Evolutionary conservation across 2,113 vertebrate species (phyloP), one percentile per base, ranked within the genome.

Genomic region (Amazona vittata): DNA sequence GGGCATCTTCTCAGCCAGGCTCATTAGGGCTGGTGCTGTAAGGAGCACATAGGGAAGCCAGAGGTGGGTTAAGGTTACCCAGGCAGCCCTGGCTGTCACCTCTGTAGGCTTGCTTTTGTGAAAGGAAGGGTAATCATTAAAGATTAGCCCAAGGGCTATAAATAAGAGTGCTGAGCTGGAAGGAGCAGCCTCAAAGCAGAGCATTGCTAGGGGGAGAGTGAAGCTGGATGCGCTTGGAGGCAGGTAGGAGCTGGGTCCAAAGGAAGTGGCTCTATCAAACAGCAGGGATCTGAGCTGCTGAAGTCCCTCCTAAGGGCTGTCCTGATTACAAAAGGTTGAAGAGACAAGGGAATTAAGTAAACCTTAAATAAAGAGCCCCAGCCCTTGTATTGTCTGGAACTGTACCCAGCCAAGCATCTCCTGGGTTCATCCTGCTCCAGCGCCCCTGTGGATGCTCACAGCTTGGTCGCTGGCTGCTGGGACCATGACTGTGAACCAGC

Each of bases 111-210:
- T 78, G 80, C 65, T 95, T 89, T 93, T 91, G 70, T 41, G 67
- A 76, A 60, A 50, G 0, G 20, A 82, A 95, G 74, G 74, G 91
- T 93, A 91, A 89, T 94, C 47, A 41, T 79, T 89, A 64, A 91
- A 96, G 95, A 95, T 93, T 91, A 96, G 57, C 81, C 77, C 65
- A 29, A 41, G 83, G 93, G 74, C 94, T 96, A 95, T 95, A 97
- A 97, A 97, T 96, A 97, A 96, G 82, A 91, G 52, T 95, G 94
- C 96, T 97, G 95, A 96, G 94, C 93, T 96, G 77, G 86, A 87
- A 94, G 89, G 86, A 93, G 63, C 59, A 41, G 79, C 41, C 86
- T 89, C 86, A 68, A 20, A 84, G 84, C 74, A 33, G 37, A 50
- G 86, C 83, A 33, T 59, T 77, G 91, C 68, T 70, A 0, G 0